A percentile compares a stretch with the other conserved stretches of the same genome.
Evolutionary conservation across 2,113 vertebrate genomes (phyloP).

Genomic region (Caranx melampygus): DNA sequence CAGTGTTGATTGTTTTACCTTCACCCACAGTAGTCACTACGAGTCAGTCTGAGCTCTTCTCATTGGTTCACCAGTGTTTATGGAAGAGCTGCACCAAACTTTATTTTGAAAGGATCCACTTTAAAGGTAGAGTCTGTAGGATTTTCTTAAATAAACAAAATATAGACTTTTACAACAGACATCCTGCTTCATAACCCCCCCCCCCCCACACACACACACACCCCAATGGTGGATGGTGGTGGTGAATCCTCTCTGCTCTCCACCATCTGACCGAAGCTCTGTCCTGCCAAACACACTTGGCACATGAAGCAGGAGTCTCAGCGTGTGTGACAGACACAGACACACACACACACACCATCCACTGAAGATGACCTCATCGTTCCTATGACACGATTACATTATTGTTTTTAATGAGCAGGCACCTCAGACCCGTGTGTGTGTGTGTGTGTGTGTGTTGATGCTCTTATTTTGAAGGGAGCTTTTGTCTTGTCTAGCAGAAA

Average conservation of each 20-base stretch:
- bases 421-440: neutral
- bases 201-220: too few species aligned
- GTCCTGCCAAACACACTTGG: constrained; percentile 63
- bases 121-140: too few species aligned
- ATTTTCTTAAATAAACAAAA: too few species aligned
- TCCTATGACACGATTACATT: neutral
- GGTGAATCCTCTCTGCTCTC: constrained; percentile 23
- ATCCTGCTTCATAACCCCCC: too few species aligned
- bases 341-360: neutral
- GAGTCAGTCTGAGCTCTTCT: too few species aligned
- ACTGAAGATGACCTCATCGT: constrained; percentile 51
- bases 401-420: constrained; percentile 14
- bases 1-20: too few species aligned
- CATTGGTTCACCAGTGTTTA: too few species aligned
- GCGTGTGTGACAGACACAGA: constrained; percentile 21
- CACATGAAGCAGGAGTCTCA: constrained; percentile 42
- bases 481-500: neutral
- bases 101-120: too few species aligned
- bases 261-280: constrained; percentile 43
- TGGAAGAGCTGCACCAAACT: too few species aligned
- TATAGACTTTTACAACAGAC: too few species aligned
- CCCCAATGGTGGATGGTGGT: too few species aligned
- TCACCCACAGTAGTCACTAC: too few species aligned
- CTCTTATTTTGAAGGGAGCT: constrained; percentile 1
- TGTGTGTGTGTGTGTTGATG: neutral